Evolutionary conservation across 2,888 invertebrate genomes (phyloP).

Genomic region (Nemapogon koenigi): DNA sequence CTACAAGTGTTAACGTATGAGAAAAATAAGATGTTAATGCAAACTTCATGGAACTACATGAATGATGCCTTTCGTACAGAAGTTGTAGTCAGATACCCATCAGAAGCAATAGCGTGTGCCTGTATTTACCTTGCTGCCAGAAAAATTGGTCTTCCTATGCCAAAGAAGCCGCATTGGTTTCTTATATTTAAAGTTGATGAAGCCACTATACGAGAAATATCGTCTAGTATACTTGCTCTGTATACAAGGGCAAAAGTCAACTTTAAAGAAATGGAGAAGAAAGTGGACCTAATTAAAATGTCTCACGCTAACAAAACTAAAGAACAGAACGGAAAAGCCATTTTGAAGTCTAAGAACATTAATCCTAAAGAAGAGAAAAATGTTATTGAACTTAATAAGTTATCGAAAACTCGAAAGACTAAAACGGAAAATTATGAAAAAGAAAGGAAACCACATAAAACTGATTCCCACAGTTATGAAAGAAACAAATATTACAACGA

Average conservation of each 20-base stretch:
- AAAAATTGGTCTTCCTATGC: slow-evolving; percentile 83
- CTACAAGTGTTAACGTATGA: slow-evolving; percentile 91
- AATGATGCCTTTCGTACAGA: slow-evolving; percentile 97
- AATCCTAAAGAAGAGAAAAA: no score
- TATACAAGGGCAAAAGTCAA: slow-evolving; percentile 84
- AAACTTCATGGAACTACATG: slow-evolving; percentile 99
- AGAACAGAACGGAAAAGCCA: no score
- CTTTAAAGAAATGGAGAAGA: slow-evolving; percentile 50
- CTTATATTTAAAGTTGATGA: slow-evolving; percentile 85
- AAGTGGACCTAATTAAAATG: slow-evolving; percentile 42
- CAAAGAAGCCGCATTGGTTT: slow-evolving; percentile 90
- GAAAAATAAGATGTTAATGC: slow-evolving; percentile 88
- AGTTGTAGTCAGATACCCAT: slow-evolving; percentile 93
- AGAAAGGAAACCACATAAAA: no score
- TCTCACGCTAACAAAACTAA: no score
- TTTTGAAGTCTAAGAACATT: no score
- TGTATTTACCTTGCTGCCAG: slow-evolving; percentile 96
- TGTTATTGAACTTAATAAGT: no score
- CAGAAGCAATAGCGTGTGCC: slow-evolving; percentile 99
- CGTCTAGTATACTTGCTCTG: slow-evolving; percentile 79
- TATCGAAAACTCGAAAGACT: no score
- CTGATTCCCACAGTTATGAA: no score
- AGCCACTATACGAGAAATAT: slow-evolving; percentile 84
- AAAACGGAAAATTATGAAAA: no score
- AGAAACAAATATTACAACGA: no score